Evolutionary conservation across 2,888 invertebrate genomes (phyloP), one percentile per base, ranked within the genome.

Genomic region (Drosophila koepferae): DNA sequence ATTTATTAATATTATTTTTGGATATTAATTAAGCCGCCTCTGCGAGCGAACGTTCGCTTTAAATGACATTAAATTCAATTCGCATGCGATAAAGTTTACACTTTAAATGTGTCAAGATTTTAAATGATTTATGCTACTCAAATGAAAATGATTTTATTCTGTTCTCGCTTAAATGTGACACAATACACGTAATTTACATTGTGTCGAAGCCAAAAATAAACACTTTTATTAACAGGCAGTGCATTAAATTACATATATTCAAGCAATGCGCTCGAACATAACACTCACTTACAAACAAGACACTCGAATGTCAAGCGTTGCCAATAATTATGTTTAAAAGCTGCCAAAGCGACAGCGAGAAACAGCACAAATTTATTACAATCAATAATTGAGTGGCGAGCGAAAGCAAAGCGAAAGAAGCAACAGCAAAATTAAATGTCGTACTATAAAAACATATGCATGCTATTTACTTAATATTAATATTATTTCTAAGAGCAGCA

Each of bases 311-410:
- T 20, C 36, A 55, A 54, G 36, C 58, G 54, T 49, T 46, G 34
- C n/a, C 49, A 44, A 56, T 56, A 66, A 77, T 68, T 31, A 44
- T 43, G 58, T 63, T 54, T 31, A 44, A 65, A 69, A 40, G 28
- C 40, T 36, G 28, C 41, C 18, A 31, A n/a, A 4, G 48, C 56
- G 31, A 18, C 41, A 18, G 55, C 63, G 48, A 34, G 31, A 64
- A 49, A n/a, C 16, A 31, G 18, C n/a, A 36, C 41, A 75, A 70
- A 72, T 80, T 71, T 56, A 72, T 75, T 67, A 60, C 71, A 80
- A 55, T 72, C 72, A 76, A 80, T 80, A 76, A 80, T 72, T 80
- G 56, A 66, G 64, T 54, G 67, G 38, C 53, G 34, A 43, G 36
- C 66, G 56, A 55, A 36, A 34, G 34, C 18, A 60, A 75, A 20